These are phyloP conservation scores for Epistrophe grossulariae DNA, from an alignment of 2,888 invertebrate species.

Conservation along the genomic window DNA sequence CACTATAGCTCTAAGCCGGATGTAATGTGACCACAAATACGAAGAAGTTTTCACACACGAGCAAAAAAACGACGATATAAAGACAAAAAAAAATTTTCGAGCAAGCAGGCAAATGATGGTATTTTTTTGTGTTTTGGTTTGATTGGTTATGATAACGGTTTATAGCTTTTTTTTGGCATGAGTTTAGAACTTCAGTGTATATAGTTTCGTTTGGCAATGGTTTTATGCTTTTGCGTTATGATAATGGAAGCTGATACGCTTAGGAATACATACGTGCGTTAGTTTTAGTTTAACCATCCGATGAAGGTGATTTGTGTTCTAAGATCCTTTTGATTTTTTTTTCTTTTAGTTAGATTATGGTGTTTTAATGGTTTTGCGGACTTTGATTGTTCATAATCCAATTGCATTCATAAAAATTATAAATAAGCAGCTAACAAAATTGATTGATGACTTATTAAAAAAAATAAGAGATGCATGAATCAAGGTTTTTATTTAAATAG, in stretches of 20 bases:
- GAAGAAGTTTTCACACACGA: constrained; percentile 79
- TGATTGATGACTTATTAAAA: constrained; percentile 1
- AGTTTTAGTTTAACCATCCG: constrained; percentile 6
- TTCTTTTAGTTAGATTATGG: not conserved
- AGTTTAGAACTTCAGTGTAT: constrained; percentile 42
- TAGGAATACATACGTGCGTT: constrained; percentile 42
- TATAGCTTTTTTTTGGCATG: constrained; percentile 32
- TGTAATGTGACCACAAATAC: constrained; percentile 79
- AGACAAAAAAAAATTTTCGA: constrained; percentile 77
- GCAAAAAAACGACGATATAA: constrained; percentile 77
- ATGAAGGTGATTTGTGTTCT: constrained; percentile 34
- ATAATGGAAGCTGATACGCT: constrained; percentile 13
- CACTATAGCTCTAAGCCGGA: constrained; percentile 83
- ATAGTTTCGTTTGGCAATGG: constrained; percentile 37
- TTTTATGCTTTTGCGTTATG: constrained; percentile 23
- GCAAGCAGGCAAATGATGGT: constrained; percentile 78
- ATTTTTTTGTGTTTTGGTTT: constrained; percentile 59
- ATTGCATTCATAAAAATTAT: constrained; percentile 14
- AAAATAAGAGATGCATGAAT: not conserved
- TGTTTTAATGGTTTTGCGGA: constrained; percentile 5
- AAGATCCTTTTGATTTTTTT: not conserved
- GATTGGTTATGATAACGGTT: constrained; percentile 41
- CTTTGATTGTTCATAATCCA: not conserved
- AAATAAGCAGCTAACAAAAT: constrained; percentile 1
- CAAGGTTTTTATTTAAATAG: not conserved